Percentiles rank a stretch among this genome's conserved stretches.
Conservation (phyloP, 1,140 invertebrate species). For the Dendroctonus ponderosae region DNA sequence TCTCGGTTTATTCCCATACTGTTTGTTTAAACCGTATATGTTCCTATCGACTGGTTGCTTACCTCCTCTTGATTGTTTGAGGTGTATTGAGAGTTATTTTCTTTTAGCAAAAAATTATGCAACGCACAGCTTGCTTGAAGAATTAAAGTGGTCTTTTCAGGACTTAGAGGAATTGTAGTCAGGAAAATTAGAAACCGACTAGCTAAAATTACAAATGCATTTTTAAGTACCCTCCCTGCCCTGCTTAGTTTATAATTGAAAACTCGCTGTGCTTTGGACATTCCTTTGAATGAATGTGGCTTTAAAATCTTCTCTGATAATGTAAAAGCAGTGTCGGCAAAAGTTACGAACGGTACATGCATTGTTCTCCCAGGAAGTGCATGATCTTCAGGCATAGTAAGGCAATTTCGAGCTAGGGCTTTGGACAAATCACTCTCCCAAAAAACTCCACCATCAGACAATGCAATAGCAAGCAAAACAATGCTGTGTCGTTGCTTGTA, state of each 20-base stretch:
- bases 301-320: slow-evolving; percentile 50
- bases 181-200: slow-evolving; percentile 46
- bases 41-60: background rate
- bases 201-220: slow-evolving; percentile 52
- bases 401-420: slow-evolving; percentile 13
- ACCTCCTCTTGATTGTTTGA: background rate
- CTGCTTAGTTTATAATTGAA: slow-evolving; percentile 31
- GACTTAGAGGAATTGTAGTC: slow-evolving; percentile 18
- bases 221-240: slow-evolving; percentile 49
- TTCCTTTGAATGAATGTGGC: slow-evolving; percentile 47
- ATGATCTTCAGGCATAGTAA: slow-evolving; percentile 24
- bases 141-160: slow-evolving; percentile 3
- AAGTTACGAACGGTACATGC: background rate
- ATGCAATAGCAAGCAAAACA: slow-evolving; percentile 47
- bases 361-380: background rate
- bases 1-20: background rate
- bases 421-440: slow-evolving; percentile 25
- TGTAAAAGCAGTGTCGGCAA: slow-evolving; percentile 48
- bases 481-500: slow-evolving; percentile 6
- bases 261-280: slow-evolving; percentile 36
- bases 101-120: slow-evolving; percentile 5
- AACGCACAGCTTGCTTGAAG: background rate
- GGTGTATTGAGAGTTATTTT: background rate
- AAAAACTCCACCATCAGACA: slow-evolving; percentile 42
- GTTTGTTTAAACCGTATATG: background rate